Base-by-base conservation (phyloP, 2,888 invertebrate genomes). In the Aleiodes leptofemur region DNA sequence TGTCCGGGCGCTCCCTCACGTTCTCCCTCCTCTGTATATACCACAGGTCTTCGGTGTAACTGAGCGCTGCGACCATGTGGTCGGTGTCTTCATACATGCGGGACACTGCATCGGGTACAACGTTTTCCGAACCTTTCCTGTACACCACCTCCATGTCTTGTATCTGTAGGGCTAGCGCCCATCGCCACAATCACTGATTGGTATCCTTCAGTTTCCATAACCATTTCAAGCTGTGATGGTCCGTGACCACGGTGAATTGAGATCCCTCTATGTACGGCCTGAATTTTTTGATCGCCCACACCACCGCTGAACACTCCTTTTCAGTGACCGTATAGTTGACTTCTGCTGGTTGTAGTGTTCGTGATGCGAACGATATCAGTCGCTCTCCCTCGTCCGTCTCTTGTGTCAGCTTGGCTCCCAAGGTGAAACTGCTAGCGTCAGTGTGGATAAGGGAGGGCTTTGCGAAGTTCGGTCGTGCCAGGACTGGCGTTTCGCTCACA, bases 71-170 rank as follows among this genome's bases (percentile, higher is more conserved):
- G 6, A 77, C 1, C 11, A 51, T 13, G 0, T 34, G 53, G 0
- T 16, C 13, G 5, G n/a, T 7, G 7, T 48, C 61, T 5, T 72
- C 72, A 11, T 66, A 73, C 69, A 70, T 34, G 1, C 78, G 48
- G 0, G 76, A 74, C 0, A 76, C 61, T 4, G 76, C 69, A 23
- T 79, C 80, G 0, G 80, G 80, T 5, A 79, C 77, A 0, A 73
- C 64, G 8, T 73, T 34, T 0, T 73, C 50, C 14, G 68, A 3
- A 1, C 76, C 73, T 29, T 70, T 69, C 0, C 76, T 14, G 23
- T 76, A 73, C 1, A 51, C 9, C 0, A 73, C 61, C 9, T 55
- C 29, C 73, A 76, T 76, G 38, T 76, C 76, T 1, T 69, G 56
- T 1, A 23, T 72, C 38, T 76, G 70, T 23, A 78, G 31, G 1